Evolutionary conservation across 2,888 invertebrate genomes (phyloP), one percentile per base, ranked within the genome.

Genomic region (Himalopsyche tibetana): DNA sequence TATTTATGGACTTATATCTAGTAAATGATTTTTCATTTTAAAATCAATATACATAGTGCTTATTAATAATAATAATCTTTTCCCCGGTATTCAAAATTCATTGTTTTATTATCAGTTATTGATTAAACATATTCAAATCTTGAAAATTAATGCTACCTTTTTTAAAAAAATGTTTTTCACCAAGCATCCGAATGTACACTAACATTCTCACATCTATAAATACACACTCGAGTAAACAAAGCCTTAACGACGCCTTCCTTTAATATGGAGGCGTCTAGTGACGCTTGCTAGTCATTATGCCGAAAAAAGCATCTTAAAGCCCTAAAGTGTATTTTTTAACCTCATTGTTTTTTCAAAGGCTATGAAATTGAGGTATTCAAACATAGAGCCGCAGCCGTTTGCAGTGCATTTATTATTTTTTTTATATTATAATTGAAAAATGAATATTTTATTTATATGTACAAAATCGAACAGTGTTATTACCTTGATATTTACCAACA

Each of bases 261-360:
- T 80, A 80, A 42, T 80, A 80, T 80, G 80, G 45, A 42, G 51
- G 80, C 80, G 45, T 80, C 80, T 80, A 80, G 45, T 80, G 45
- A 40, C 45, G 45, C 51, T 80, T 36, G 51, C 51, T 51, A 55
- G 85, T 85, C 85, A 85, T 85, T 85, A 85, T 63, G 79, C 56
- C 80, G 36, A 55, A 51, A 55, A 82, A 56, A 79, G 55, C 45
- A 85, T 80, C 80, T 74, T 42, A 36, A 55, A 56, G 38, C 80
- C 82, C 56, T 45, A 82, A 74, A 38, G 82, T 82, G 55, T 69
- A 81, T 80, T 86, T 51, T 81, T 86, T 80, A 56, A 80, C 51
- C 81, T 83, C 81, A 83, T 86, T 86, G 83, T 86, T 69, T 85
- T 85, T 83, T 55, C 63, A 74, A 74, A 74, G 38, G 74, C 74